Conservation (phyloP, 2,113 vertebrate species). For the Uropsilus gracilis region DNA sequence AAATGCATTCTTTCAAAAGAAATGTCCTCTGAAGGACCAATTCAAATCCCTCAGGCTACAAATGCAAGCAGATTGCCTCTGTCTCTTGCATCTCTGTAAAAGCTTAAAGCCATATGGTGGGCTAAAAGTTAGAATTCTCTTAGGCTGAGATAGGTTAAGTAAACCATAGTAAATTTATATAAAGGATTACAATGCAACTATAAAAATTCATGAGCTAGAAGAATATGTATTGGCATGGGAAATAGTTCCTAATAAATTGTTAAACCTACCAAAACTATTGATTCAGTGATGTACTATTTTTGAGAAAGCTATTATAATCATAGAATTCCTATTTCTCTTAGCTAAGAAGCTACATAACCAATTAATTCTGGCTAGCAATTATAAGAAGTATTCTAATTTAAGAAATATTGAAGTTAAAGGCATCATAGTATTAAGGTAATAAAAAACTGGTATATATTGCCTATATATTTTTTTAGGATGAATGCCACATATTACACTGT, state of each 20-base stretch:
- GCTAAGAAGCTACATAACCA: not conserved
- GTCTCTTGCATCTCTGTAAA: not conserved
- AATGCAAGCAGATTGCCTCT: not conserved
- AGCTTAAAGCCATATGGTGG: not conserved
- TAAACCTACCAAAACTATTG: not conserved
- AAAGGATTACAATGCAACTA: not conserved
- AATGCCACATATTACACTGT: not conserved
- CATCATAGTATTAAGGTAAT: not conserved
- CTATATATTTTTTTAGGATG: not conserved
- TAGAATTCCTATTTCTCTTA: not conserved
- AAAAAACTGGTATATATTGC: not conserved
- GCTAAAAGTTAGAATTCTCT: not conserved
- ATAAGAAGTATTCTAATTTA: not conserved
- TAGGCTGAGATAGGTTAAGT: not conserved
- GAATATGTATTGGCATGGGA: not conserved
- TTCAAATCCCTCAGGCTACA: not conserved
- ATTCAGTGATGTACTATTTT: not conserved
- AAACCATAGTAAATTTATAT: conserved; percentile 30
- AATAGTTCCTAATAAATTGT: not conserved
- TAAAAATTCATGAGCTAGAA: conserved; percentile 33
- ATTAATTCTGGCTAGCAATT: not conserved
- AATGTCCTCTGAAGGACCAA: not conserved
- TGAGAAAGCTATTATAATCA: not conserved
- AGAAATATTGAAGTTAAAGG: not conserved
- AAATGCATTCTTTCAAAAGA: not conserved